A percentile compares a stretch with the other conserved stretches of the same genome.
phyloP scores from a whole-genome alignment of 2,888 invertebrate species.

The Muscina levida region DNA sequence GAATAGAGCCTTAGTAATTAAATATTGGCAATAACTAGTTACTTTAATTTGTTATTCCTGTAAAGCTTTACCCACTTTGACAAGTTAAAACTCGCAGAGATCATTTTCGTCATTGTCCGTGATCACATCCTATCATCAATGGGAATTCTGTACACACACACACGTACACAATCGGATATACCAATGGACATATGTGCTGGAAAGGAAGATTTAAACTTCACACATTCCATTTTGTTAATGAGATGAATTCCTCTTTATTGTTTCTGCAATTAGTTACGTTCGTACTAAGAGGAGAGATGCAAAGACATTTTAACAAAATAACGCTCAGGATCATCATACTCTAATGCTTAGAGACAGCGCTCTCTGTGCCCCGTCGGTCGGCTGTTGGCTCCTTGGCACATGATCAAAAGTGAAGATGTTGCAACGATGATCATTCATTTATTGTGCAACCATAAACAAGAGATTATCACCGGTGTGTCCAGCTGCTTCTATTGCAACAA shows the following conservation, averaged over 20 bases:
- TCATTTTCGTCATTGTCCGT: not conserved
- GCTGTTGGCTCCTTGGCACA: slow-evolving; percentile 46
- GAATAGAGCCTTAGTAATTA: no score
- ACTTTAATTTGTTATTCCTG: no score
- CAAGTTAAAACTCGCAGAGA: slow-evolving; percentile 1
- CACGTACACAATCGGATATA: not conserved
- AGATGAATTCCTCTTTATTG: slow-evolving; percentile 66
- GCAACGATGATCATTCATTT: slow-evolving; percentile 42
- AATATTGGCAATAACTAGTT: no score
- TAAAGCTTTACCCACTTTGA: slow-evolving; percentile 39
- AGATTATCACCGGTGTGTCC: slow-evolving; percentile 68
- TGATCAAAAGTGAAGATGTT: slow-evolving; percentile 43
- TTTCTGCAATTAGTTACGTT: slow-evolving; percentile 68
- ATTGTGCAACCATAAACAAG: slow-evolving; percentile 60
- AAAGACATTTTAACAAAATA: slow-evolving; percentile 40
- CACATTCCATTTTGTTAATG: slow-evolving; percentile 69
- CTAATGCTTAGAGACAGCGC: slow-evolving; percentile 37
- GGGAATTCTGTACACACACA: slow-evolving; percentile 22
- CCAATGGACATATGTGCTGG: not conserved
- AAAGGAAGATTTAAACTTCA: slow-evolving; percentile 68
- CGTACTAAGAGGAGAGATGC: slow-evolving; percentile 42
- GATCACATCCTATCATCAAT: not conserved
- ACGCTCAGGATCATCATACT: slow-evolving; percentile 28
- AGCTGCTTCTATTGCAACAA: slow-evolving; percentile 52
- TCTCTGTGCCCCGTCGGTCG: not conserved